Base-by-base conservation (phyloP, 2,113 vertebrate genomes). In the Paraplagusia blochii region DNA sequence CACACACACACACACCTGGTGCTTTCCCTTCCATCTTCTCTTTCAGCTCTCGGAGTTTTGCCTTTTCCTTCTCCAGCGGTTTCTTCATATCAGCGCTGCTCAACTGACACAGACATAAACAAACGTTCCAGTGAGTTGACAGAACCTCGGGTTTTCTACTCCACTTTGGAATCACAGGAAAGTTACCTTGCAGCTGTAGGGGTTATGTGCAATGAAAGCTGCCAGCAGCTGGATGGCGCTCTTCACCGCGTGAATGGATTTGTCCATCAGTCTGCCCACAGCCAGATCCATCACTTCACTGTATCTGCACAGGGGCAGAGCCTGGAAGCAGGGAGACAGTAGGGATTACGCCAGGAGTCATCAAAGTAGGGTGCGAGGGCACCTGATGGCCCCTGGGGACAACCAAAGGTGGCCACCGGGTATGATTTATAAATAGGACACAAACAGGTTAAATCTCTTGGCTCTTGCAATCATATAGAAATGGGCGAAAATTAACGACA, bases 121-220 rank as follows among this genome's bases (percentile, higher is more conserved):
- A 42, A 29, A 29, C 15, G 38, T 35, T 19, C 13, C 1, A 15
- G 11, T 40, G 16, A 15, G 6, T 9, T 12, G n/a, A 29, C 34
- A 7, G 51, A 53, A 50, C 19, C 14, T 14, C 9, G 39, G 2
- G 8, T 33, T 1, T 4, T 16, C 6, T 42, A 34, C 3, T 45
- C 0, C 7, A 8, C 2, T 16, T 14, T 0, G 9, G 7, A 53
- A 46, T n/a, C 0, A 33, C 8, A 22, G 7, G 1, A n/a, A 1
- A 6, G 44, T 85, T 88, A 98, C 96, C 93, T 96, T 99, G 91
- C 93, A 93, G 70, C 94, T 97, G 79, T 97, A 99, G 7, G 97
- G 97, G 77, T 98, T 99, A 79, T 95, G 97, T 55, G 94, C 94
- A 8, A 98, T 92, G 80, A 98, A 97, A 0, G 91, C 93, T 57